Evolutionary conservation across 2,113 vertebrate species (phyloP).

Genomic region (Chionis minor): DNA sequence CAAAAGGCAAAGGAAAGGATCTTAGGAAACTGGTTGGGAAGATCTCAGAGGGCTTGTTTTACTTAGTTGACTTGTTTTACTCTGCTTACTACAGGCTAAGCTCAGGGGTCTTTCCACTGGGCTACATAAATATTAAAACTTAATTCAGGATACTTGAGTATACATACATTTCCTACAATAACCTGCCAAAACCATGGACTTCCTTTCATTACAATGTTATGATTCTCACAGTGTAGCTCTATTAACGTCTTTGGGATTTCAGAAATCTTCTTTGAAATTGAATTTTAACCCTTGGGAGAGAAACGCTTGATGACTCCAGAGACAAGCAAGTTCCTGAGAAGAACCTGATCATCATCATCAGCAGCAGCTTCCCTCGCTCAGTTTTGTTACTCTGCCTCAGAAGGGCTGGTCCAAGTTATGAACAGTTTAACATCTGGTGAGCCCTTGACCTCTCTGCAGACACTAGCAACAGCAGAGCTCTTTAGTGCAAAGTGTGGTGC

Average conservation of each 20-base stretch:
- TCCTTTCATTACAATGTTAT: not conserved
- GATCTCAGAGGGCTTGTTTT: not conserved
- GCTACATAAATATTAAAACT: accelerated
- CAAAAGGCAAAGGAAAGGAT: not conserved
- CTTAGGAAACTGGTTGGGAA: not conserved
- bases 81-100: not conserved
- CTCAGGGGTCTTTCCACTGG: not conserved
- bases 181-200: not conserved
- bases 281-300: not conserved
- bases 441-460: not conserved
- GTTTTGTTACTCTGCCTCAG: not conserved
- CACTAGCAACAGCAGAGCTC: not conserved
- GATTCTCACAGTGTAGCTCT: not conserved
- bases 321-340: not conserved
- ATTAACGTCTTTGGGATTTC: not conserved
- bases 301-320: not conserved
- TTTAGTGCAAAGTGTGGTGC: not conserved
- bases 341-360: not conserved
- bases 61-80: not conserved
- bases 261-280: not conserved
- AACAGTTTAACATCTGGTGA: not conserved
- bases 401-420: not conserved
- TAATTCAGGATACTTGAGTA: not conserved
- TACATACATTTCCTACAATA: not conserved
- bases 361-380: not conserved